Evolutionary conservation across 2,888 invertebrate species (phyloP), one percentile per base, ranked within the genome.

Genomic region (Drosophila putrida): DNA sequence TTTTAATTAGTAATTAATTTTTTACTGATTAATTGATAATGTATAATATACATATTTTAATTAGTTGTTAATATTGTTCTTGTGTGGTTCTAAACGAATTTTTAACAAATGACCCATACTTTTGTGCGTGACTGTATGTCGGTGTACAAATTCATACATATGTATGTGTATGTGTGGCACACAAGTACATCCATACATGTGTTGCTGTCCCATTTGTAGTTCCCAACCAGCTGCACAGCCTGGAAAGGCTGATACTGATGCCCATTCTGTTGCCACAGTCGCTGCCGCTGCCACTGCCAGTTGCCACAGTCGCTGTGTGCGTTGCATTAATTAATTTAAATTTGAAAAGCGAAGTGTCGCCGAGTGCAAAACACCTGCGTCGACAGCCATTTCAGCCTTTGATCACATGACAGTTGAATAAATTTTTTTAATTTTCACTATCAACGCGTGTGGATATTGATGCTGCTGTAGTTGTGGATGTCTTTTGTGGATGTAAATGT

Each of bases 281-380:
- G 51, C 35, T 31, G 31, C 31, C 28, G 50, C 43, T 13, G 55
- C 27, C 36, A 13, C 43, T 27, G 43, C 27, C 39, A 38, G 57
- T 43, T 43, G 61, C 49, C 13, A 50, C 31, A 15, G 60, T 15
- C 25, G 57, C 39, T 39, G 51, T 80, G 80, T 83, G 63, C 78
- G 75, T 74, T 84, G 85, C 88, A 85, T 85, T 89, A 85, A 85
- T 89, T 85, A 85, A 89, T 85, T 87, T 84, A 75, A 87, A 79
- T 83, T 83, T 86, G 67, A 86, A 83, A 75, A 75, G 75, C 75
- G 83, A 55, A 89, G 88, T 79, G 89, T 89, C 82, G 82, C 88
- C 85, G 85, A 87, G 85, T 88, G 88, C 88, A 80, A 85, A 85
- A 85, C 85, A 85, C 89, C 85, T 85, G 85, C 89, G 89, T 67